Base-by-base conservation (phyloP, 1,140 invertebrate genomes). In the Cardiocondyla obscurior region DNA sequence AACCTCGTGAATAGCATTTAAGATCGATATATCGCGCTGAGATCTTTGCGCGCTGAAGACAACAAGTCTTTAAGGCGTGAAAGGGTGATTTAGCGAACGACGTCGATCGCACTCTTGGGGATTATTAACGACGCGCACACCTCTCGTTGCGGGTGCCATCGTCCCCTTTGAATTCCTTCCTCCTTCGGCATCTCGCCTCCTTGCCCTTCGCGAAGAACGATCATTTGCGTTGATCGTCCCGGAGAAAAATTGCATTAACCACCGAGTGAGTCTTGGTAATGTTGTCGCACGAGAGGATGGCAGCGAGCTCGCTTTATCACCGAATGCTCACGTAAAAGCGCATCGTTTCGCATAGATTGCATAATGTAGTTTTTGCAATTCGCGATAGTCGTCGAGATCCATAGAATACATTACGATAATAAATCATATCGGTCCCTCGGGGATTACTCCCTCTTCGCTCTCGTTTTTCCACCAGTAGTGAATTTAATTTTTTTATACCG, bases 61-160 rank as follows among this genome's bases (percentile, higher is more conserved):
- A 79, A 79, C 74, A 49, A 79, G 74, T 79, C 74, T 79, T 69
- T 79, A 79, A 53, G 74, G 33, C 49, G 22, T 79, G 74, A 69
- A 79, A 79, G 46, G 74, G 62, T 79, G 74, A 79, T 79, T 79
- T 79, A 79, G 62, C 62, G 46, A 79, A 53, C 62, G 28, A 28
- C 33, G 46, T 42, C 62, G 74, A 77, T 67, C 58, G 58, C 73
- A 44, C 44, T 36, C 73, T 16, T 10, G 36, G 16, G 74, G 69
- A 79, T 79, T 79, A 79, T 79, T 79, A 79, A 79, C 62, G 62
- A 79, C 49, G 62, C 36, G 62, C 33, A 36, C 62, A 42, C 46
- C 6, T 51, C 16, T 28, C 60, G 73, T 65, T 51, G 30, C 5
- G n/a, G 1, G 6, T 64, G 39, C 39, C 28, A 16, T 65, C 33